Conservation (phyloP, 2,113 vertebrate species). For the Myotis brandtii region DNA sequence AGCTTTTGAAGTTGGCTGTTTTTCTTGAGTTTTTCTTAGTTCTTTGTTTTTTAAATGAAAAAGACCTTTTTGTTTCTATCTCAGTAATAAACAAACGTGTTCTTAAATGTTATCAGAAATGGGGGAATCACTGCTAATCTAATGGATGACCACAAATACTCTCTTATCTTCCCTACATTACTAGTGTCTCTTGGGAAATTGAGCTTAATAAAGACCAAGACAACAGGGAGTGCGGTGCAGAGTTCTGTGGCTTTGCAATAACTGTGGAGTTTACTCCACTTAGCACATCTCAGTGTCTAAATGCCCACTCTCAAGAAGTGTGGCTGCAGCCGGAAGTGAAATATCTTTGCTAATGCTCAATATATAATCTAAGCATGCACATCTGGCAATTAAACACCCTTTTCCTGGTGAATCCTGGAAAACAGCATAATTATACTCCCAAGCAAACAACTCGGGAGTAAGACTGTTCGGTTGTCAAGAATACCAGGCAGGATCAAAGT, state of each 20-base stretch:
- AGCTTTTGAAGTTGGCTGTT: slow-evolving; percentile 70
- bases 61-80: slow-evolving; percentile 41
- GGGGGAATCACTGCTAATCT: not conserved
- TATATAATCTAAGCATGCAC: slow-evolving; percentile 51
- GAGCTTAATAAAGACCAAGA: not conserved
- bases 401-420: slow-evolving; percentile 70
- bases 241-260: slow-evolving; percentile 23
- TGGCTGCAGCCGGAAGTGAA: slow-evolving; percentile 16
- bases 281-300: not conserved
- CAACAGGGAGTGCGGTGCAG: not conserved
- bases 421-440: slow-evolving; percentile 68
- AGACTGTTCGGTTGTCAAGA: slow-evolving; percentile 27
- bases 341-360: slow-evolving; percentile 24
- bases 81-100: slow-evolving; percentile 27
- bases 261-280: slow-evolving; percentile 7
- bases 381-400: slow-evolving; percentile 66
- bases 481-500: slow-evolving; percentile 24
- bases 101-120: slow-evolving; percentile 2
- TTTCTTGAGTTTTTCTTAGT: slow-evolving; percentile 48
- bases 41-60: slow-evolving; percentile 41
- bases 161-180: not conserved
- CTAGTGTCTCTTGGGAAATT: not conserved
- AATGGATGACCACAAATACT: not conserved
- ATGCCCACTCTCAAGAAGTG: not conserved
- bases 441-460: slow-evolving; percentile 56